Percentiles rank a stretch among this genome's conserved stretches.
Conservation (phyloP, 2,113 vertebrate species). For the Bujurquina vittata region DNA sequence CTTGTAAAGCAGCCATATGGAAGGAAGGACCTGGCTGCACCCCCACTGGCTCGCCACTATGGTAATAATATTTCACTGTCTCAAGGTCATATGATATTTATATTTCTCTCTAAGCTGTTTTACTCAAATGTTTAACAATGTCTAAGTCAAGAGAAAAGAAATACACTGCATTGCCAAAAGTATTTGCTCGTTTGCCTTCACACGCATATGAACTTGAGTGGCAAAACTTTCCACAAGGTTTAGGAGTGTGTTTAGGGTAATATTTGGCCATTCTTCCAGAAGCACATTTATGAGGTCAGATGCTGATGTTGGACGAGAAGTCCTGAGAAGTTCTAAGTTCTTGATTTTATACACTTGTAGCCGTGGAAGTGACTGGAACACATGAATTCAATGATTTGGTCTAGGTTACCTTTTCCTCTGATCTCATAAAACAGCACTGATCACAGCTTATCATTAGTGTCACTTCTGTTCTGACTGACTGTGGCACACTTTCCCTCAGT, state of each 20-base stretch:
- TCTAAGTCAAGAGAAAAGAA: not conserved
- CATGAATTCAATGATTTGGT: too few species aligned
- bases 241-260: too few species aligned
- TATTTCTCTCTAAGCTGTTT: constrained; percentile 17
- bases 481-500: not conserved
- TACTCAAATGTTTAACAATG: not conserved
- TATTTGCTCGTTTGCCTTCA: too few species aligned
- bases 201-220: too few species aligned
- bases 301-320: too few species aligned
- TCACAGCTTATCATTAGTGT: not conserved
- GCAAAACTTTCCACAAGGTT: too few species aligned
- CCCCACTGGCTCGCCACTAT: constrained; percentile 18
- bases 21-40: constrained; percentile 39
- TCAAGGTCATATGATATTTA: constrained; percentile 50
- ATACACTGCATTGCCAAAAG: not conserved
- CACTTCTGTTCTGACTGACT: not conserved
- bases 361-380: too few species aligned
- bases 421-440: constrained; percentile 20
- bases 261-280: too few species aligned
- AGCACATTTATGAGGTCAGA: too few species aligned
- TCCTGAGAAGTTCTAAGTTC: too few species aligned
- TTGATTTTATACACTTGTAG: too few species aligned
- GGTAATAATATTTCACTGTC: constrained; percentile 38
- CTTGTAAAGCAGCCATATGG: constrained; percentile 59
- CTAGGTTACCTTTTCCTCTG: not conserved